Evolutionary conservation across 1,140 invertebrate species (phyloP), one percentile per base, ranked within the genome.

Genomic region (Tenebrio molitor): DNA sequence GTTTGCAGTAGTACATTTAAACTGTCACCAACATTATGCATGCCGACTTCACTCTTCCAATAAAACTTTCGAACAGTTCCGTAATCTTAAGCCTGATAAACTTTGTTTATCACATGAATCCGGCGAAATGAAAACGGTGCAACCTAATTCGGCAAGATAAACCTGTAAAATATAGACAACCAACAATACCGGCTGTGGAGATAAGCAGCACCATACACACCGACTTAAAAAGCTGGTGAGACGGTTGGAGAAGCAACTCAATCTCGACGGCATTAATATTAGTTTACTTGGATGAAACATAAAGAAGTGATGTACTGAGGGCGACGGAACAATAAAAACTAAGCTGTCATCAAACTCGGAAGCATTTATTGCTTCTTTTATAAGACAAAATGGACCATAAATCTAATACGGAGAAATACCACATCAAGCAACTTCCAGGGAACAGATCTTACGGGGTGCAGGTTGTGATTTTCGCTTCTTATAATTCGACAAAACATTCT

Each of bases 71-170:
- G 29, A 58, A 58, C 50, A 58, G 29, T 58, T 23, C 21, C 50
- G 23, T 58, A 21, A 25, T 58, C 50, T 58, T 58, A 58, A 58
- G 50, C 50, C 15, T 58, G 50, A 58, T 58, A 58, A 58, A 58
- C n/a, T 58, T 15, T 15, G n/a, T 58, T 58, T 29, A 25, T 17
- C 15, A 29, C 15, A 58, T 58, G 29, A 58, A 58, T 58, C 50
- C 50, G 5, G 1, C 21, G 23, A 5, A 25, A 58, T 58, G 29
- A 58, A 58, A 58, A 58, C 23, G 50, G 25, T 58, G 21, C 50
- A 58, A 29, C 19, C 50, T n/a, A 29, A 58, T 58, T 29, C 50
- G 10, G 15, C 12, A 12, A 25, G 21, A 58, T 33, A 58, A 58
- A 58, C 50, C 23, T 58, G 21, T n/a, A 15, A 58, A 29, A 58